A percentile compares a stretch with the other conserved stretches of the same genome.
These are phyloP conservation scores for Melanotaenia boesemani DNA, from an alignment of 2,797 vertebrate species.

Conservation along the genomic window DNA sequence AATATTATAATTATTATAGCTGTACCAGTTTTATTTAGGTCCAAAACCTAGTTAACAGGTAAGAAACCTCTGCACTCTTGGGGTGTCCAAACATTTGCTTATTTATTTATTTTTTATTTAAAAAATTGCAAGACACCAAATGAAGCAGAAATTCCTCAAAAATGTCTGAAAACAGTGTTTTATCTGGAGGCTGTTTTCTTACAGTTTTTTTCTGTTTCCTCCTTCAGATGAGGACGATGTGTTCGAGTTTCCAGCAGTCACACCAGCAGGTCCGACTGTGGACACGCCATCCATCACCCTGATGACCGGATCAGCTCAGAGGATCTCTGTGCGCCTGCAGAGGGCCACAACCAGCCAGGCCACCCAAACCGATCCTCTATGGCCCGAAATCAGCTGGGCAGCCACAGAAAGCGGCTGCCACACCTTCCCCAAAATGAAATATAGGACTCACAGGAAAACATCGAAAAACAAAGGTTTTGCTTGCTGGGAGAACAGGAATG, in stretches of 20 bases:
- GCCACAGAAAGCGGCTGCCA: slow-evolving; percentile 87
- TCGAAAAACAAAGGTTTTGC: slow-evolving; percentile 92
- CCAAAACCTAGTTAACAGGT: too few species aligned
- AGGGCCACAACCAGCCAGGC: slow-evolving; percentile 93
- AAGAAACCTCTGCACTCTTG: too few species aligned
- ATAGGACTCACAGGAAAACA: slow-evolving; percentile 88
- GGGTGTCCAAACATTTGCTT: too few species aligned
- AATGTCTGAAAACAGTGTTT: too few species aligned
- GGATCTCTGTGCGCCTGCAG: slow-evolving; percentile 94
- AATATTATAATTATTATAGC: too few species aligned
- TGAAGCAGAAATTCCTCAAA: too few species aligned
- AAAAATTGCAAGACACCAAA: too few species aligned
- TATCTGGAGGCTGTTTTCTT: too few species aligned
- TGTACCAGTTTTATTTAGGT: too few species aligned
- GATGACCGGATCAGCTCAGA: slow-evolving; percentile 92
- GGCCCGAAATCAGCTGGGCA: slow-evolving; percentile 90
- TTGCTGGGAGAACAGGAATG: slow-evolving; percentile 90
- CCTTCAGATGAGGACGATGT: slow-evolving; percentile 91
- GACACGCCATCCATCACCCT: slow-evolving; percentile 92
- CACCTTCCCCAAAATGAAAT: slow-evolving; percentile 97
- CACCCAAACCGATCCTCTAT: slow-evolving; percentile 93
- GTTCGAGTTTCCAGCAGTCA: slow-evolving; percentile 89
- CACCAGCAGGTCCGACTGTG: slow-evolving; percentile 79
- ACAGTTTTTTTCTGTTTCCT: neutral
- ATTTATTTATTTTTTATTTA: too few species aligned